These are phyloP conservation scores for Tuberolachnus salignus DNA, from an alignment of 2,888 invertebrate species.

Conservation along the genomic window DNA sequence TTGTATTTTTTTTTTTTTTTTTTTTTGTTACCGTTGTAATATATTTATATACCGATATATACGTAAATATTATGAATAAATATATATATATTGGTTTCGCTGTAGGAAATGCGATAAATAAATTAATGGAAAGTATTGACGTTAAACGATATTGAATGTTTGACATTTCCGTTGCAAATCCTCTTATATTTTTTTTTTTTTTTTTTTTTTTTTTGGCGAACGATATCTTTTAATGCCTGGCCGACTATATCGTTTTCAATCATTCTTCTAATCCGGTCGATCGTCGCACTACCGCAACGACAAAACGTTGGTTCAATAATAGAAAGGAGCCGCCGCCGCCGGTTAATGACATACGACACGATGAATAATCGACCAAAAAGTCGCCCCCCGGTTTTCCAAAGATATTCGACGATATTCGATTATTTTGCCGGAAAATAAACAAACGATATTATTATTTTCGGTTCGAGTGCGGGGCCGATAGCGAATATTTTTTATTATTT, in stretches of 20 bases:
- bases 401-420: no score
- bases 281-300: conserved; percentile 1
- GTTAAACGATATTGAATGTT: conserved; percentile 29
- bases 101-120: not conserved
- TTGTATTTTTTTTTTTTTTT: no score
- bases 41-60: no score
- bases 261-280: conserved; percentile 38
- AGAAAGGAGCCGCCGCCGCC: not conserved
- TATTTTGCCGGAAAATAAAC: no score
- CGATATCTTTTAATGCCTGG: conserved; percentile 42
- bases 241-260: conserved; percentile 36
- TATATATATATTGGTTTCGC: not conserved
- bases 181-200: not conserved
- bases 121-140: conserved; percentile 31
- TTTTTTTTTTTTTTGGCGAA: no score
- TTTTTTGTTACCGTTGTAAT: no score
- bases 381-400: no score
- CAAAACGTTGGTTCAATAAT: conserved; percentile 18
- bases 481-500: no score
- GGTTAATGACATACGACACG: not conserved
- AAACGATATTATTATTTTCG: no score
- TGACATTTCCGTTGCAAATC: conserved; percentile 26
- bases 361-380: not conserved
- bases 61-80: no score
- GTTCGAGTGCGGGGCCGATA: no score